A percentile compares a stretch with the other conserved stretches of the same genome.
Evolutionary conservation across 2,888 invertebrate species (phyloP).

Genomic region (Platynereis dumerilii): DNA sequence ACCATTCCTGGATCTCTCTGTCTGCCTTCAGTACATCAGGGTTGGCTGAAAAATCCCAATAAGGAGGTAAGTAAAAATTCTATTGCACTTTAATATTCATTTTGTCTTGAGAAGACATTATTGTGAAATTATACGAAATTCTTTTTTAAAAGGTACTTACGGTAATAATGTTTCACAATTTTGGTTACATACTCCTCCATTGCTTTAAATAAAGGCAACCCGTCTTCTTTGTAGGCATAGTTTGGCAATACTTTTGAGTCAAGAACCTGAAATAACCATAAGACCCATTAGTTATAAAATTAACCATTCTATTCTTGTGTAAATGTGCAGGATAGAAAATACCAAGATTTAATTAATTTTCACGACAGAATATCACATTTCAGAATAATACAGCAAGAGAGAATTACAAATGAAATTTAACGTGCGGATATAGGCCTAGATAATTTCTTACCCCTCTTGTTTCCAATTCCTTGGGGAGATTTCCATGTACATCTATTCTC

Average conservation of each 20-base stretch:
- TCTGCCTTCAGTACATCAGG: conserved; percentile 45
- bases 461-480: conserved; percentile 62
- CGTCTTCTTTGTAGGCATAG: conserved; percentile 66
- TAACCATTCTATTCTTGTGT: conserved; percentile 9
- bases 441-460: conserved; percentile 57
- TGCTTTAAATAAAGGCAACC: conserved; percentile 60
- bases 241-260: conserved; percentile 61
- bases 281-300: too few species aligned
- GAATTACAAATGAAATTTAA: too few species aligned
- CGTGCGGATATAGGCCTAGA: too few species aligned
- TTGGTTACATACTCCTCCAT: conserved; percentile 63
- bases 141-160: conserved; percentile 45
- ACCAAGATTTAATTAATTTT: too few species aligned
- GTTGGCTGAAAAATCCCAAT: conserved; percentile 48
- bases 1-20: conserved; percentile 54
- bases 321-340: too few species aligned
- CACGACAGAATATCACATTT: too few species aligned
- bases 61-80: background rate
- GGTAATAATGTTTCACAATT: conserved; percentile 63
- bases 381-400: too few species aligned
- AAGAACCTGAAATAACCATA: conserved; percentile 43
- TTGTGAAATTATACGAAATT: background rate
- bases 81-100: conserved; percentile 8
- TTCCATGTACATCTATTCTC: conserved; percentile 60
- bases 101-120: background rate